Base-by-base conservation (phyloP, 1,140 invertebrate species). In the Spodoptera litura region DNA sequence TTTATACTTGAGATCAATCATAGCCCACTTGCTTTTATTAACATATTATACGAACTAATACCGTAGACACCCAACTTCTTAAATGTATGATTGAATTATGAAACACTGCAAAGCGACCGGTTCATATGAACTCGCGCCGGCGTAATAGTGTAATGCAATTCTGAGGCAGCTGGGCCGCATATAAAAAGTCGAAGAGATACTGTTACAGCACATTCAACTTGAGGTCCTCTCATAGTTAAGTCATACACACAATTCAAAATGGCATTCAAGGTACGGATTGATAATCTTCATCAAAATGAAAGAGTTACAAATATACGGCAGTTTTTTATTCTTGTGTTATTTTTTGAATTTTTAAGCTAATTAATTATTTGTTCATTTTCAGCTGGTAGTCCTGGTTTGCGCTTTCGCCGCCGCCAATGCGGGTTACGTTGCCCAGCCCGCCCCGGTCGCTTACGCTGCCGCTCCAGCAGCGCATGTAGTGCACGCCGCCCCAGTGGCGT, bases 201-300 rank as follows among this genome's bases (percentile, higher is more conserved):
- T 79, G 81, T 85, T 84, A 51, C 71, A 66, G 83, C 84, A 92
- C 92, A 94, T 91, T 94, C 88, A 86, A 88, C 88, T 90, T 87
- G 85, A 89, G 87, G 70, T 88, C 81, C 88, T 80, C 87, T 89
- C 85, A 81, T 79, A 83, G 90, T 86, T 81, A 87, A 89, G 88
- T 91, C 88, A 90, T 87, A 70, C 78, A 86, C 83, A 78, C 74
- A 75, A 59, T 61, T 78, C 51, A 85, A 87, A 88, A 94, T 94
- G 92, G 89, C 89, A 83, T 94, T 92, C 83, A 92, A 92, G 92
- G 92, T 94, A 86, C 79, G 80, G 38, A 44, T 44, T 44, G 38
- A 44, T 31, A 44, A 44, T 44, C 5, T 6, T 44, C 38, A 44
- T 44, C 38, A 44, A 6, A 44, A 6, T 44, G 5, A 9, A 10